Evolutionary conservation across 2,888 invertebrate species (phyloP).

Genomic region (Cylindroiulus punctatus): DNA sequence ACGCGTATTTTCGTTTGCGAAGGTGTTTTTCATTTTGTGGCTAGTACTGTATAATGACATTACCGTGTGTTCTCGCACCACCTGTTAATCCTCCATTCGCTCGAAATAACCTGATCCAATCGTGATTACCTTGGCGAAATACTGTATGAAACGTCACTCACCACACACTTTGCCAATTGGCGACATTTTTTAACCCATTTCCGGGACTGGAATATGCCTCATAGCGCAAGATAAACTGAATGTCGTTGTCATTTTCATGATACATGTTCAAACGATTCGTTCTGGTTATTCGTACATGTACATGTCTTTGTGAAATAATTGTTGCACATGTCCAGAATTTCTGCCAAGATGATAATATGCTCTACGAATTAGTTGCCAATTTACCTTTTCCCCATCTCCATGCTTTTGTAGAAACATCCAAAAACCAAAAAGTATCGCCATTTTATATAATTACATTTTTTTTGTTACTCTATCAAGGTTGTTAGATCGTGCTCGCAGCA

Average conservation of each 20-base stretch:
- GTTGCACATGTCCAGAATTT: background rate
- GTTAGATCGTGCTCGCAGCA: background rate
- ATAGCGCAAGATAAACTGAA: too few species aligned
- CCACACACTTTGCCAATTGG: background rate
- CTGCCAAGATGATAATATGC: background rate
- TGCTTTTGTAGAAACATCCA: background rate
- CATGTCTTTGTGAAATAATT: background rate
- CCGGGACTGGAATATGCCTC: background rate
- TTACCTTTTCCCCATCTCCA: background rate
- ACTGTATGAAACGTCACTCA: background rate
- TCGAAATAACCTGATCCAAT: conserved; percentile 13
- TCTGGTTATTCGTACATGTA: background rate
- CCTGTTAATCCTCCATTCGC: background rate
- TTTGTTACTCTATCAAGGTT: background rate
- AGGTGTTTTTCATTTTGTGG: background rate
- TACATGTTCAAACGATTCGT: background rate
- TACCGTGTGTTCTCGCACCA: background rate
- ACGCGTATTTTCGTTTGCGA: too few species aligned
- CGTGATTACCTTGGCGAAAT: conserved; percentile 1
- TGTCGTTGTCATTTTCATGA: background rate
- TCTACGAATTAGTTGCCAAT: background rate
- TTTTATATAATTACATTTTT: background rate
- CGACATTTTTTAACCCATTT: background rate
- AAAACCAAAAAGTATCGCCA: background rate
- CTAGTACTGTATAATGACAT: background rate